These are phyloP conservation scores for Sarcophaga bullata DNA, from an alignment of 1,140 invertebrate species.

Conservation along the genomic window DNA sequence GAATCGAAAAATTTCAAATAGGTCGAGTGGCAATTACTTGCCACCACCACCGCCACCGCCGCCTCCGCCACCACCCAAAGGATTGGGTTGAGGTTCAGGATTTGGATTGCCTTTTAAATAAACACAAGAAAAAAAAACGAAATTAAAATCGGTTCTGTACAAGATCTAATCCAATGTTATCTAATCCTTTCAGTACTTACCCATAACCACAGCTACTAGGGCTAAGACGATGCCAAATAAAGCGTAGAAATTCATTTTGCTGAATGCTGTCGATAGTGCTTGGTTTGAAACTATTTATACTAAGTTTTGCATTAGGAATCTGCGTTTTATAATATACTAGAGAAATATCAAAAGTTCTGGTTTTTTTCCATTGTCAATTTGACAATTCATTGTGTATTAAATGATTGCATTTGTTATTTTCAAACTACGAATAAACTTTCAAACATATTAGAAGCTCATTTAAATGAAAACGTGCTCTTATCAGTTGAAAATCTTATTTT, in stretches of 20 bases:
- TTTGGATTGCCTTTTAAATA: conserved; percentile 18
- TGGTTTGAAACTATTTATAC: not conserved
- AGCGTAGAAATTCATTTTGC: conserved; percentile 42
- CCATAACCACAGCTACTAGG: conserved; percentile 33
- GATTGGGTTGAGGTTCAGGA: conserved; percentile 30
- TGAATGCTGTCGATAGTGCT: not conserved
- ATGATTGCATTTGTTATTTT: too few relatives aligned
- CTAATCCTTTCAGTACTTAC: not conserved
- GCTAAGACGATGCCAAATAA: conserved; percentile 32
- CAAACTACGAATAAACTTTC: too few relatives aligned
- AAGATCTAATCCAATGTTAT: too few relatives aligned
- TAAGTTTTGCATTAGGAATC: not conserved
- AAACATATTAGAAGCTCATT: too few relatives aligned
- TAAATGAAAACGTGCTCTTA: too few relatives aligned
- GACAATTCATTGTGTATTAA: too few relatives aligned
- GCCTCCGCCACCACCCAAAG: conserved; percentile 40
- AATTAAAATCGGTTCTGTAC: not conserved
- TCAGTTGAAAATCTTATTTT: too few relatives aligned
- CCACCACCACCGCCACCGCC: conserved; percentile 41
- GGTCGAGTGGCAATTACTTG: not conserved
- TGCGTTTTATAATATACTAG: not conserved
- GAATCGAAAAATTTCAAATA: too few relatives aligned
- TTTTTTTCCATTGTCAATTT: too few relatives aligned
- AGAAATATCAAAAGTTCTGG: not conserved
- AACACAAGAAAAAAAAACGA: not conserved